These are phyloP conservation scores for Drosophila gunungcola DNA, from an alignment of 1,140 invertebrate genomes.

Conservation along the genomic window DNA sequence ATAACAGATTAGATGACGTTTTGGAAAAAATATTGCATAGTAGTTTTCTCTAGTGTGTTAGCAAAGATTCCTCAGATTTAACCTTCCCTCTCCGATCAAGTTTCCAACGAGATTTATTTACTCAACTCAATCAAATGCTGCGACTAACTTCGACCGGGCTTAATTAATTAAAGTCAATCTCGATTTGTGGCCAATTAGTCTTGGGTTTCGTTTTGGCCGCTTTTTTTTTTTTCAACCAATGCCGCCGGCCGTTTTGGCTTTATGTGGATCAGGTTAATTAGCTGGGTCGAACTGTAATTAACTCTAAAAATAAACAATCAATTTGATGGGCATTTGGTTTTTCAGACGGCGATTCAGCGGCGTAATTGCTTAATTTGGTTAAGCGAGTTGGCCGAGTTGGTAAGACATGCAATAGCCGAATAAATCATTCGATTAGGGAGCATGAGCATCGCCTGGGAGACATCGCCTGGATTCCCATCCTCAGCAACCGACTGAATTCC, in stretches of 20 bases:
- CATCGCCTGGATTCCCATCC: slow-evolving; percentile 18
- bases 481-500: slow-evolving; percentile 20
- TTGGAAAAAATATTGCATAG: background rate
- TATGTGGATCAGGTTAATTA: slow-evolving; percentile 81
- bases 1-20: too few relatives aligned
- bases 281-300: slow-evolving; percentile 57
- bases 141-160: slow-evolving; percentile 31
- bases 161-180: slow-evolving; percentile 76
- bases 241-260: slow-evolving; percentile 39
- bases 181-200: slow-evolving; percentile 75
- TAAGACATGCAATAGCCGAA: slow-evolving; percentile 73
- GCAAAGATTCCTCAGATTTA: slow-evolving; percentile 1
- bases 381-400: slow-evolving; percentile 57
- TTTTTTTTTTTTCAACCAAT: slow-evolving; percentile 34
- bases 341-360: slow-evolving; percentile 15
- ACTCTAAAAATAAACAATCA: slow-evolving; percentile 63
- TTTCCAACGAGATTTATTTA: slow-evolving; percentile 53
- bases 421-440: slow-evolving; percentile 75
- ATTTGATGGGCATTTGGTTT: slow-evolving; percentile 54
- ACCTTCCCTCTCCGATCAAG: slow-evolving; percentile 33
- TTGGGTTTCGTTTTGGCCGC: slow-evolving; percentile 55
- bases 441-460: slow-evolving; percentile 9
- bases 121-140: slow-evolving; percentile 56
- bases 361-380: slow-evolving; percentile 79
- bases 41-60: background rate